Percentiles rank a stretch among this genome's conserved stretches.
These are phyloP conservation scores for Tarsius wallacei DNA, from an alignment of 2,797 vertebrate species.

Conservation along the genomic window DNA sequence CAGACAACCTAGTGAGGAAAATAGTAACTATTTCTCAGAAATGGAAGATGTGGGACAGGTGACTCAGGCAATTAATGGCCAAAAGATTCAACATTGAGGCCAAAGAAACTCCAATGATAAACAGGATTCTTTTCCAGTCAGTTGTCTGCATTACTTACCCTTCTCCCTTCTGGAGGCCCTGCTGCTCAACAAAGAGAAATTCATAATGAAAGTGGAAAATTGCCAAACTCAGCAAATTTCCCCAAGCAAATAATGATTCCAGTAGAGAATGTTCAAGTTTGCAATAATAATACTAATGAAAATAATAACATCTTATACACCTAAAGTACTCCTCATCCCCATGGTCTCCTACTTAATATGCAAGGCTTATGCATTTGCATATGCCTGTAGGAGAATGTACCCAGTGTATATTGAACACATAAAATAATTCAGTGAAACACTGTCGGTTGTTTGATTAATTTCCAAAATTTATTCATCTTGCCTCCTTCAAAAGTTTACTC, in stretches of 20 bases:
- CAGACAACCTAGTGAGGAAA: not conserved
- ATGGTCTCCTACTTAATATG: constrained; percentile 63
- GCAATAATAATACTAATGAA: constrained; percentile 72
- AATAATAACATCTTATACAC: constrained; percentile 70
- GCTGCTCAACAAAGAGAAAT: not conserved
- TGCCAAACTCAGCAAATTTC: constrained; percentile 71
- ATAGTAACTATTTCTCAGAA: constrained; percentile 15
- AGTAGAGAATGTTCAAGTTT: constrained; percentile 63
- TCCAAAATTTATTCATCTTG: constrained; percentile 63
- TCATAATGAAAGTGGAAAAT: constrained; percentile 44
- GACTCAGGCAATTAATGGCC: constrained; percentile 8
- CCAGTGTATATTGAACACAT: not conserved
- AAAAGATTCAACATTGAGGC: constrained; percentile 1
- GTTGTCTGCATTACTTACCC: constrained; percentile 14
- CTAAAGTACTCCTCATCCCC: constrained; percentile 47
- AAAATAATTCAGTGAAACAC: constrained; percentile 41
- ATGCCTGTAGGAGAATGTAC: constrained; percentile 51
- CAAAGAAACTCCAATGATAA: constrained; percentile 55
- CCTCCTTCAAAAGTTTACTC: constrained; percentile 58
- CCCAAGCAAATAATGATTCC: constrained; percentile 76
- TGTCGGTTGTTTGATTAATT: constrained; percentile 64
- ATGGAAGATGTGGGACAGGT: not conserved
- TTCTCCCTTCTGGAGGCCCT: constrained; percentile 20
- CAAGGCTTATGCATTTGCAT: constrained; percentile 4
- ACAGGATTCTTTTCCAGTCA: not conserved